phyloP scores from a whole-genome alignment of 2,797 vertebrate species.

The Cheirogaleus major region DNA sequence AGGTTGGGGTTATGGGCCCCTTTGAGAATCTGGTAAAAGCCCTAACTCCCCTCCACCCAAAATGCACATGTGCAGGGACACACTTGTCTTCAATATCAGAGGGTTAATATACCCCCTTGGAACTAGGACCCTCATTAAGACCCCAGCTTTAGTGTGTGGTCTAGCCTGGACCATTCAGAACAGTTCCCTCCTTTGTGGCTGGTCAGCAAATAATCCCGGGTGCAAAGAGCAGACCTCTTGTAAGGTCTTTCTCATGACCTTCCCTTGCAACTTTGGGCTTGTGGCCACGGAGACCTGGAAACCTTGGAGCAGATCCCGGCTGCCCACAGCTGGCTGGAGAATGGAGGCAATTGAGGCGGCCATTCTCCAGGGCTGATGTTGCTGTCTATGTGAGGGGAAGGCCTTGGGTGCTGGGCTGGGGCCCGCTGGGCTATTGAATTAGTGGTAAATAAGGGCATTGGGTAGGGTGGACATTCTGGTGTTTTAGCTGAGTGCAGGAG shows the following conservation, averaged over 20 bases:
- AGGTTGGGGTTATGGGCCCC: neutral
- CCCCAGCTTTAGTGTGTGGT: neutral
- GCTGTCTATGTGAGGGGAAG: neutral
- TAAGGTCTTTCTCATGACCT: conserved; percentile 51
- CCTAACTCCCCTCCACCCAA: neutral
- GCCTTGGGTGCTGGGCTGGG: neutral
- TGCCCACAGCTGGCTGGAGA: neutral
- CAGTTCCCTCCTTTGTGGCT: neutral
- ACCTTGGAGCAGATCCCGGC: neutral
- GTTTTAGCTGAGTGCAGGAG: neutral
- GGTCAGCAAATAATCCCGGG: neutral
- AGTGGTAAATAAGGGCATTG: neutral
- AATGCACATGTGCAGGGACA: neutral
- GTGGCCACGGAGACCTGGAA: conserved; percentile 21
- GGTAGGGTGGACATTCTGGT: neutral
- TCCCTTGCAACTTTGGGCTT: neutral
- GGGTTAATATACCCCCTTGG: neutral
- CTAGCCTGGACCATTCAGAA: neutral
- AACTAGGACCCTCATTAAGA: neutral
- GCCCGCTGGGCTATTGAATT: neutral
- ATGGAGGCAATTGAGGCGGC: neutral
- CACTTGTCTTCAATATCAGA: neutral
- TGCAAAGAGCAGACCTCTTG: neutral
- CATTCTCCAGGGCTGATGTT: conserved; percentile 1
- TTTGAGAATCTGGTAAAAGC: conserved; percentile 15